Conservation (phyloP, 2,797 vertebrate species). For the Acipenser oxyrinchus region DNA sequence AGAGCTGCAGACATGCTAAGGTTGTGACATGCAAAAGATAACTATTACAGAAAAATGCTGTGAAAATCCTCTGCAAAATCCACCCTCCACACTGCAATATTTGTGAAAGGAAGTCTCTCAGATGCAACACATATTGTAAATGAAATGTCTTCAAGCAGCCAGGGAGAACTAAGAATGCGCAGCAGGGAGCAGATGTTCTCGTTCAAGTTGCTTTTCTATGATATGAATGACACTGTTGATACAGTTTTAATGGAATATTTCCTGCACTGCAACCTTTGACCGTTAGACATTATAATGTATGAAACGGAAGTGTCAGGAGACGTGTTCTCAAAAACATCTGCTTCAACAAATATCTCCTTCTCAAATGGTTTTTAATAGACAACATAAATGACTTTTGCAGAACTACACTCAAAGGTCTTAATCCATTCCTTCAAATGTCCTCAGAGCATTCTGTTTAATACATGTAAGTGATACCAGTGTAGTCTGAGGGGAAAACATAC, state of each 20-base stretch:
- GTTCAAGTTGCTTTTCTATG: not conserved
- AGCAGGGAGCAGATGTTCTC: not conserved
- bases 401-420: no score
- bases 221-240: not conserved
- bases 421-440: no score
- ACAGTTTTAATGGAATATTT: constrained; percentile 10
- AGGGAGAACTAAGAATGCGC: not conserved
- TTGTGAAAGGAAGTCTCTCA: not conserved
- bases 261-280: constrained; percentile 7
- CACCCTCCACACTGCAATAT: not conserved
- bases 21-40: not conserved
- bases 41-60: not conserved
- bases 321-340: constrained; percentile 6
- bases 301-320: constrained; percentile 5
- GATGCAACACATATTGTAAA: not conserved
- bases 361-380: not conserved
- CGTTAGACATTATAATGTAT: constrained; percentile 9
- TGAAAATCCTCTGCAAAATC: not conserved
- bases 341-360: not conserved
- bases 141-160: constrained; percentile 5
- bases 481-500: no score
- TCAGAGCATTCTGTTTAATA: no score
- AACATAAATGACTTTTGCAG: constrained; percentile 9
- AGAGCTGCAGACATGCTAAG: not conserved
- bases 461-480: no score